Conservation (phyloP, 2,797 vertebrate genomes). For the Taeniopygia guttata region DNA sequence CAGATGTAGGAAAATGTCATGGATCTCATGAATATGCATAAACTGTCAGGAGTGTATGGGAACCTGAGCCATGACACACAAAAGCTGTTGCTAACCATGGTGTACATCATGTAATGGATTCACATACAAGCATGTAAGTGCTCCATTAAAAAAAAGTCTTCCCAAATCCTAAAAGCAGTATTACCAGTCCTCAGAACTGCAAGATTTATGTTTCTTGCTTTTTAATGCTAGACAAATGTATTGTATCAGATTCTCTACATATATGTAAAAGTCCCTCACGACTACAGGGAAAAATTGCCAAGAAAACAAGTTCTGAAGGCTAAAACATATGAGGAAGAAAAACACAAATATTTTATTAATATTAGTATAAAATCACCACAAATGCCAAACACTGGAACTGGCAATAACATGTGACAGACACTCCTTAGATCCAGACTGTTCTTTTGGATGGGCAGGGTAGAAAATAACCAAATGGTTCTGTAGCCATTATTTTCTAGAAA, state of each 20-base stretch:
- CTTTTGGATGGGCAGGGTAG: neutral
- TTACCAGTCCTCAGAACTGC: neutral
- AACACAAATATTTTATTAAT: neutral
- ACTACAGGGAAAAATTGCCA: neutral
- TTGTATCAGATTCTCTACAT: neutral
- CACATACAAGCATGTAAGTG: neutral
- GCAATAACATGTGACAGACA: neutral
- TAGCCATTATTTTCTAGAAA: neutral
- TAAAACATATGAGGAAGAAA: neutral
- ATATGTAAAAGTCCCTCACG: neutral
- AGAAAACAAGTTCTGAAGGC: neutral
- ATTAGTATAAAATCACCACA: neutral
- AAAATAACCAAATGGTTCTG: neutral
- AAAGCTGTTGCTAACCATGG: constrained; percentile 36
- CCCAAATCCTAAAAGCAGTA: neutral
- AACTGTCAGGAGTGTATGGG: constrained; percentile 35
- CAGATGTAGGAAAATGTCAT: constrained; percentile 64
- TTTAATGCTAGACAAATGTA: neutral
- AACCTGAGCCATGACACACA: constrained; percentile 46
- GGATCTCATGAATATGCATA: constrained; percentile 52
- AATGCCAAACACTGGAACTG: neutral
- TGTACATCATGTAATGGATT: neutral
- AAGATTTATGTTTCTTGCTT: neutral
- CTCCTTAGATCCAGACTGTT: neutral
- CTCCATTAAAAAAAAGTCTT: neutral